Evolutionary conservation across 1,140 invertebrate genomes (phyloP).

Genomic region (Lithobius niger): DNA sequence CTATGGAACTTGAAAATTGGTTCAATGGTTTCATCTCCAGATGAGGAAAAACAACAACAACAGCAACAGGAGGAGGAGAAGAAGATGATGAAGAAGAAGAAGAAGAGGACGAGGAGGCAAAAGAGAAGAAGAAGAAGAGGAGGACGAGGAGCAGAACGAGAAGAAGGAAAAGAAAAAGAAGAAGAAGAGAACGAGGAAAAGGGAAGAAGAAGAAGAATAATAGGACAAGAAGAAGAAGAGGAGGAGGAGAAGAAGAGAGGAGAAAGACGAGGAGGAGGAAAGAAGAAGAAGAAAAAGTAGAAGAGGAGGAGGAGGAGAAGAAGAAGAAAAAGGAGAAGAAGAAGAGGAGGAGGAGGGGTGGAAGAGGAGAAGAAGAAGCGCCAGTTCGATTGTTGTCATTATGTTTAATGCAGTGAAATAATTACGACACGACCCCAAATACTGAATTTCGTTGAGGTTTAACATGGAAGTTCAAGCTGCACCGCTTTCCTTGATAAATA

Average conservation of each 20-base stretch:
- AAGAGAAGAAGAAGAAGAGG: not conserved
- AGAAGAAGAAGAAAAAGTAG: conserved; percentile 9
- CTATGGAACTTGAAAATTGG: too few relatives aligned
- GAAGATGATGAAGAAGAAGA: conserved; percentile 14
- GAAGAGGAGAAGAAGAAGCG: conserved; percentile 12
- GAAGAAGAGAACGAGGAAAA: conserved; percentile 7
- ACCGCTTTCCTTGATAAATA: too few relatives aligned
- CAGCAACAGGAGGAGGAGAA: too few relatives aligned
- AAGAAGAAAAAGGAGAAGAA: conserved; percentile 7
- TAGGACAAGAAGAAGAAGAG: not conserved
- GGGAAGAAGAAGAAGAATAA: conserved; percentile 4
- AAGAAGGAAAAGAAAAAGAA: conserved; percentile 9
- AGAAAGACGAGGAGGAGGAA: conserved; percentile 7
- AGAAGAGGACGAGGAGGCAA: conserved; percentile 8
- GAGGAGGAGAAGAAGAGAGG: conserved; percentile 10
- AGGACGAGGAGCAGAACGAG: too few relatives aligned
- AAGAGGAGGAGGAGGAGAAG: conserved; percentile 10
- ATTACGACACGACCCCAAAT: too few relatives aligned
- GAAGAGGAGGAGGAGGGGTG: not conserved
- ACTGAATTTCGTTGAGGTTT: too few relatives aligned
- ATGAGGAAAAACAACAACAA: too few relatives aligned
- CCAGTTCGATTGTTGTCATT: not conserved
- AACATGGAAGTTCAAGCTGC: too few relatives aligned
- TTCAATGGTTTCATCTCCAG: too few relatives aligned
- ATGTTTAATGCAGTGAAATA: too few relatives aligned